phyloP scores from a whole-genome alignment of 2,113 vertebrate species.

The Typhlomys cinereus region DNA sequence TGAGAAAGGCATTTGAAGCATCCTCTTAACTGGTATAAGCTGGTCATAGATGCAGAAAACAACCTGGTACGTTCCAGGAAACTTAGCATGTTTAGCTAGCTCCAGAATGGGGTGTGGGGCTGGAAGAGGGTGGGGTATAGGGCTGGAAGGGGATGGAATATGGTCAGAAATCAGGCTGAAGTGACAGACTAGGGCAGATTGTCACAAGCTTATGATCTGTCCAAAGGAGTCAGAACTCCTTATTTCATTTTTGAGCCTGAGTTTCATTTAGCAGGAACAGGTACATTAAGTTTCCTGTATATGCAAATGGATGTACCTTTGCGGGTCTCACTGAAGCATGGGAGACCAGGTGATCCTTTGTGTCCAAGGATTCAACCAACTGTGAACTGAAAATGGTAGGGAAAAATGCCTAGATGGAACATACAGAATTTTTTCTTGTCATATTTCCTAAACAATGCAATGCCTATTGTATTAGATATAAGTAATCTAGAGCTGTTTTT shows the following conservation, averaged over 20 bases:
- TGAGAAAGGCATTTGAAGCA: neutral
- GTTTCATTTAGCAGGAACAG: neutral
- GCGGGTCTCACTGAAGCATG: neutral
- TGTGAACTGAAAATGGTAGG: neutral
- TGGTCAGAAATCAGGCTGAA: neutral
- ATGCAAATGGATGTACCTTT: neutral
- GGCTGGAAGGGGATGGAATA: no score
- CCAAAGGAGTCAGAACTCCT: neutral
- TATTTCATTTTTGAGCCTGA: no score
- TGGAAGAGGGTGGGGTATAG: neutral
- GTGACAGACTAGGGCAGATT: neutral
- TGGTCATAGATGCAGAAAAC: neutral
- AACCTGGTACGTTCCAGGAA: neutral
- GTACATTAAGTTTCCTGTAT: neutral
- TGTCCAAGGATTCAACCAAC: neutral
- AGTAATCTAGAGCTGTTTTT: neutral
- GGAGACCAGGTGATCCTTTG: neutral
- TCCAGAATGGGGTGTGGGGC: neutral
- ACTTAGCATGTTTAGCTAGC: neutral
- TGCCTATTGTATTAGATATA: neutral
- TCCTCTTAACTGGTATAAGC: neutral
- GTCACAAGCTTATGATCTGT: neutral
- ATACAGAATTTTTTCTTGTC: neutral
- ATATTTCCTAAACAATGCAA: neutral
- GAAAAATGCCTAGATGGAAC: neutral